Conservation (phyloP, 2,113 vertebrate genomes). For the Pterocles burchelli region DNA sequence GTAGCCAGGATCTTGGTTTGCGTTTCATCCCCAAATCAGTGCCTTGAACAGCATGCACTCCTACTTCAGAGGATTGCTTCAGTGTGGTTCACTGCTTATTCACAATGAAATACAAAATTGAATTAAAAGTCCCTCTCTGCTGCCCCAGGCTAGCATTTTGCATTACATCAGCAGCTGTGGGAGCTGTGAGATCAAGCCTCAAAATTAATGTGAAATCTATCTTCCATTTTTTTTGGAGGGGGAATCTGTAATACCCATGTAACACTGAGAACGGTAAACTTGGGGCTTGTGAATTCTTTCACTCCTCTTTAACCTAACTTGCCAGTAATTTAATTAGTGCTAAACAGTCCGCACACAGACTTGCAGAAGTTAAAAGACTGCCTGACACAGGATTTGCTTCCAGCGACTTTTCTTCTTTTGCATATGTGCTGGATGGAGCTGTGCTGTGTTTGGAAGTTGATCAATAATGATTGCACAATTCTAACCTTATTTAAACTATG, state of each 20-base stretch:
- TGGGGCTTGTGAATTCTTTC: constrained; percentile 55
- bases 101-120: constrained; percentile 15
- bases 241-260: constrained; percentile 22
- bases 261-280: constrained; percentile 16
- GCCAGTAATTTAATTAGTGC: constrained; percentile 40
- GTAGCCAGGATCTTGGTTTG: constrained; percentile 24
- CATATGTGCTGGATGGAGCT: constrained; percentile 31
- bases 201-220: constrained; percentile 40
- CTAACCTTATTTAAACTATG: constrained; percentile 41
- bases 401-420: constrained; percentile 30
- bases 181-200: constrained; percentile 32
- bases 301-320: constrained; percentile 27
- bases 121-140: constrained; percentile 37
- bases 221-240: constrained; percentile 11
- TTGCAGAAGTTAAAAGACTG: neutral
- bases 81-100: constrained; percentile 50
- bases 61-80: constrained; percentile 34
- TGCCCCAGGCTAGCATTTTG: constrained; percentile 49
- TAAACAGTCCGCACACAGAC: constrained; percentile 13
- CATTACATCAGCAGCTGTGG: constrained; percentile 50
- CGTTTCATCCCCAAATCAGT: constrained; percentile 24
- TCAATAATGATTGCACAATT: constrained; percentile 26
- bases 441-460: constrained; percentile 25
- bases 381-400: constrained; percentile 4
- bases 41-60: constrained; percentile 5